These are phyloP conservation scores for Labia minor DNA, from an alignment of 2,888 invertebrate genomes.

Conservation along the genomic window DNA sequence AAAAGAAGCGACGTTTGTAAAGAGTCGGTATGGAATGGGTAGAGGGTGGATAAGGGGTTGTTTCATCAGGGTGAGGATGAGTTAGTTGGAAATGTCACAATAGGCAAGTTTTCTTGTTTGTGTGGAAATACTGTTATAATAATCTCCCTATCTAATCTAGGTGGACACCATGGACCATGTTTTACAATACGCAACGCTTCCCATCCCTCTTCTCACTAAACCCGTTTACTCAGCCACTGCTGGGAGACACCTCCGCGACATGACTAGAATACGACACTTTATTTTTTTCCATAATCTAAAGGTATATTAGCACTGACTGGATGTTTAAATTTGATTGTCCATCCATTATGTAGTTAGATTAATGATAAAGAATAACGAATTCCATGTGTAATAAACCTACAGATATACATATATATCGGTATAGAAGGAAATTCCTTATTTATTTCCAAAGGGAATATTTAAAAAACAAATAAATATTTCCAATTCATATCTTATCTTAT, in stretches of 20 bases:
- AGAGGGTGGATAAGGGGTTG: not conserved
- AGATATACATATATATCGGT: too few species aligned
- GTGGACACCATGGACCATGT: not conserved
- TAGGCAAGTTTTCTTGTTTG: constrained; percentile 13
- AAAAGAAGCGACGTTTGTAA: not conserved
- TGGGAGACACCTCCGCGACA: not conserved
- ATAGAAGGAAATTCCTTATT: too few species aligned
- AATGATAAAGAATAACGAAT: too few species aligned
- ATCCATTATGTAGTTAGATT: too few species aligned
- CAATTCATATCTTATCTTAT: too few species aligned
- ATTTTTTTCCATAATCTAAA: not conserved
- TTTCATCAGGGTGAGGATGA: not conserved
- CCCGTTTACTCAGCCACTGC: not conserved
- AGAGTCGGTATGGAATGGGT: not conserved
- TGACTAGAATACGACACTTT: not conserved
- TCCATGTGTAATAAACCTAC: too few species aligned
- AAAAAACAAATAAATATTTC: too few species aligned
- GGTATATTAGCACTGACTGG: not conserved
- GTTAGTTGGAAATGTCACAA: not conserved
- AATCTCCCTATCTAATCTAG: constrained; percentile 13
- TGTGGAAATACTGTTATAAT: constrained; percentile 1
- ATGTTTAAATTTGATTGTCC: not conserved
- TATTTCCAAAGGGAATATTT: too few species aligned
- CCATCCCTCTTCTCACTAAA: too few species aligned
- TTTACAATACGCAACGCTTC: not conserved